Percentiles rank a stretch among this genome's conserved stretches.
Evolutionary conservation across 1,140 invertebrate genomes (phyloP).

Genomic region (Pseudobourletiella spinata): DNA sequence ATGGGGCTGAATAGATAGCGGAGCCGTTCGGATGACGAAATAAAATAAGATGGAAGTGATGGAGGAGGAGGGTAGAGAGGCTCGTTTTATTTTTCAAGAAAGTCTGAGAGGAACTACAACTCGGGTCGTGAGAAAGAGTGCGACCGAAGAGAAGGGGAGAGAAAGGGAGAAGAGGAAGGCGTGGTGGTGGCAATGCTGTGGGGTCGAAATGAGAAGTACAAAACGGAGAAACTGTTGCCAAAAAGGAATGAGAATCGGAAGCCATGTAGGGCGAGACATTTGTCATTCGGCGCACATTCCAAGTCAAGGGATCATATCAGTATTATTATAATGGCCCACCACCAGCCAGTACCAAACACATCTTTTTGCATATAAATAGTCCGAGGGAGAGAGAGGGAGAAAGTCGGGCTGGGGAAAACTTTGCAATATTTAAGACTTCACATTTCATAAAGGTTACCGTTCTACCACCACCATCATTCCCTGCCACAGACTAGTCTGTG

Average conservation of each 20-base stretch:
- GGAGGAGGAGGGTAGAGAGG: not conserved
- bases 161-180: slow-evolving; percentile 1
- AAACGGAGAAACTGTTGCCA: slow-evolving; percentile 8
- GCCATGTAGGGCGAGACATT: slow-evolving; percentile 18
- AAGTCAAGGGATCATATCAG: slow-evolving; percentile 17
- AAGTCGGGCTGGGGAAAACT: not conserved
- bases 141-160: slow-evolving; percentile 3
- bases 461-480: too few species aligned
- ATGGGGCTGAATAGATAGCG: not conserved
- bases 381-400: not conserved
- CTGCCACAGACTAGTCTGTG: too few species aligned
- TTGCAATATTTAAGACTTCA: slow-evolving; percentile 28
- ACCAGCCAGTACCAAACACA: slow-evolving; percentile 14
- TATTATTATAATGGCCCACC: slow-evolving; percentile 21
- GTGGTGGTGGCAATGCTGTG: not conserved
- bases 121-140: too few species aligned
- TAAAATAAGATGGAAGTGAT: not conserved
- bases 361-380: slow-evolving; percentile 24
- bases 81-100: too few species aligned
- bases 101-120: too few species aligned
- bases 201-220: not conserved
- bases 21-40: not conserved
- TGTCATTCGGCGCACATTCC: slow-evolving; percentile 14
- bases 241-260: slow-evolving; percentile 15
- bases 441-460: slow-evolving; percentile 19